Evolutionary conservation across 2,113 vertebrate genomes (phyloP), one percentile per base, ranked within the genome.

Genomic region (Chaetodon auriga): DNA sequence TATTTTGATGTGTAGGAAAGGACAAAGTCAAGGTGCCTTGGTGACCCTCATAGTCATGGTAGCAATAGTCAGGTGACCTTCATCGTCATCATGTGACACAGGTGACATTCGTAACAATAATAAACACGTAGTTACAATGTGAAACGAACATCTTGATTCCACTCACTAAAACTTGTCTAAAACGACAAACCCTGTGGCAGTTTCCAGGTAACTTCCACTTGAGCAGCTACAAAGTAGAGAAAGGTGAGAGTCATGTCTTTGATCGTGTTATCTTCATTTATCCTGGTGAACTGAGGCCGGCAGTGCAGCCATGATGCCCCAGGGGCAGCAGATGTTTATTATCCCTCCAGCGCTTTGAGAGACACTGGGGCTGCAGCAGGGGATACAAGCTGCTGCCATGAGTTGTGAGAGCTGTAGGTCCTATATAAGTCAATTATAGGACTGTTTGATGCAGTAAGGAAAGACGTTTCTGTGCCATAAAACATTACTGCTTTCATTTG

Each of bases 181-280:
- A 8, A 16, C 19, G 10, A 21, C 11, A 36, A 61, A 62, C 54
- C 43, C 35, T 2, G 9, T 19, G 35, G 16, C 35, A 0, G 23
- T 46, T 54, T 23, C 8, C 13, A 23, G 43, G 14, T 21, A 35
- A 60, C 12, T 58, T 60, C 35, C 9, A 9, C 2, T 23, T 46
- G 12, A 51, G 41, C n/a, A 30, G 2, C 45, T 41, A 77, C 14
- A 68, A 55, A 75, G 23, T 0, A 21, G 51, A 58, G 14, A 51
- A 62, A 57, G 63, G 48, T 16, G 38, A 49, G 43, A 65, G 46
- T 58, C 58, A 45, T 54, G 54, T 66, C 51, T 80, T 60, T 76
- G 48, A 81, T 64, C 57, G 6, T 38, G 66, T 80, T 53, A 35
- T 21, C 45, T 81, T 13, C 11, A 73, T 68, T 55, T 69, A 12